Evolutionary conservation across 35 echinoderm and acorn worm species (phyloP), one percentile per base, ranked within the genome.

Genomic region (Apostichopus californicus): DNA sequence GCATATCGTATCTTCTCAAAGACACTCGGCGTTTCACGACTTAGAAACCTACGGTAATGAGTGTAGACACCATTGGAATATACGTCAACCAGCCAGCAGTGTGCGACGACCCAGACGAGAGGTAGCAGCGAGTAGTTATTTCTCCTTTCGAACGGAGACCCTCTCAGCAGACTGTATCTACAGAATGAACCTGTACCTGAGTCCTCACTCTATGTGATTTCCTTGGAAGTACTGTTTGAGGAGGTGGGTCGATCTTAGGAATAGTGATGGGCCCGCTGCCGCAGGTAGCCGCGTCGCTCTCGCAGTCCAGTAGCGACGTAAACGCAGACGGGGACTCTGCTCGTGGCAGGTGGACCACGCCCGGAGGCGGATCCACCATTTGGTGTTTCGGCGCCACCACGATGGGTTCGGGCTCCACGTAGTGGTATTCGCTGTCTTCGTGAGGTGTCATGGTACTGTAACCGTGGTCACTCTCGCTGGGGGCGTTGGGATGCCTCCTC

Each of bases 361-460:
- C 88, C 15, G 88, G 88, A 2, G 88, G 88, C 54, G 88, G 88
- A 2, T 90, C 88, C 54, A 90, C 68, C 66, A 78, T 77, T 15
- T 90, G 90, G 22, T 82, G 52, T 15, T 90, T 91, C 88, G 13
- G 92, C 78, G 61, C 73, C 90, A 53, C 77, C 68, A 94, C 92
- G 9, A 95, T 93, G 3, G 96, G 96, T 86, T 98, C 96, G 58
- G 97, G 97, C 92, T 98, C 97, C 54, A 96, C 93, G 70, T 98
- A 96, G 20, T 96, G 94, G 79, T 98, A 98, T 78, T 98, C 97
- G 57, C 95, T 96, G 77, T 98, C 97, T 94, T 98, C 97, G 57
- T 98, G 97, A 14, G 97, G 97, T n/a, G 97, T 98, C 97, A 98
- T 98, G 56, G 97, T 98, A 88, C 97, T 98, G 93, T 98, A 98